phyloP scores from a whole-genome alignment of 2,797 vertebrate genomes.

The Merluccius polli region DNA sequence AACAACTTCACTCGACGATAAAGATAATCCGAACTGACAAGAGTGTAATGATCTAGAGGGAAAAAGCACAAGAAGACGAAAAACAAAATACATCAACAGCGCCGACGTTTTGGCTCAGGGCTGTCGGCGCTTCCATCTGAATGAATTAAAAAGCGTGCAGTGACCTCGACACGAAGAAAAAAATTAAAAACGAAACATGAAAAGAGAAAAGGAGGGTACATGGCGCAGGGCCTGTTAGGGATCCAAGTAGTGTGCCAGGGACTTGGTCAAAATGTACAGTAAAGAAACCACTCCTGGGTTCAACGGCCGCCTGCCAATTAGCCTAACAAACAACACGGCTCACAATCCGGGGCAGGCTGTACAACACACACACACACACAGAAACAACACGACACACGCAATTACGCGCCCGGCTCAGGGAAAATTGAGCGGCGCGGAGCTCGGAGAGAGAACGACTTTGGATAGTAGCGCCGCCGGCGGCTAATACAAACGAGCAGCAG shows the following conservation, averaged over 20 bases:
- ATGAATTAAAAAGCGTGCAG: conserved; percentile 51
- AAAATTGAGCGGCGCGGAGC: too few relatives aligned
- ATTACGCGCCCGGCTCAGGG: neutral
- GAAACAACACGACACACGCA: neutral
- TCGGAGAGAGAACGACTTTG: neutral
- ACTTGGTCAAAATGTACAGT: conserved; percentile 28
- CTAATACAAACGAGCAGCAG: conserved; percentile 32
- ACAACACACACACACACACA: too few relatives aligned
- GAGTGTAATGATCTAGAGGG: conserved; percentile 16
- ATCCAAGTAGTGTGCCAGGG: conserved; percentile 23
- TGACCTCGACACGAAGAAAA: conserved; percentile 11
- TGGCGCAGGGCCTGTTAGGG: neutral
- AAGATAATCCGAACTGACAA: conserved; percentile 33
- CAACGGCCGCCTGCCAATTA: conserved; percentile 52
- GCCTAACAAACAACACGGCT: conserved; percentile 53
- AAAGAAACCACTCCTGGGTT: conserved; percentile 36
- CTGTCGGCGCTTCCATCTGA: conserved; percentile 38
- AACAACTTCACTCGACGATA: conserved; percentile 22
- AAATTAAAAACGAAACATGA: neutral
- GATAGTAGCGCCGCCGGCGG: neutral
- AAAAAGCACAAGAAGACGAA: neutral
- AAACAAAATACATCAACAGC: neutral
- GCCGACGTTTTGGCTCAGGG: conserved; percentile 45
- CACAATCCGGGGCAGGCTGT: conserved; percentile 32
- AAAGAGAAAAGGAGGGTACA: conserved; percentile 12